Evolutionary conservation across 2,888 invertebrate genomes (phyloP), one percentile per base, ranked within the genome.

Genomic region (Microctonus brassicae): DNA sequence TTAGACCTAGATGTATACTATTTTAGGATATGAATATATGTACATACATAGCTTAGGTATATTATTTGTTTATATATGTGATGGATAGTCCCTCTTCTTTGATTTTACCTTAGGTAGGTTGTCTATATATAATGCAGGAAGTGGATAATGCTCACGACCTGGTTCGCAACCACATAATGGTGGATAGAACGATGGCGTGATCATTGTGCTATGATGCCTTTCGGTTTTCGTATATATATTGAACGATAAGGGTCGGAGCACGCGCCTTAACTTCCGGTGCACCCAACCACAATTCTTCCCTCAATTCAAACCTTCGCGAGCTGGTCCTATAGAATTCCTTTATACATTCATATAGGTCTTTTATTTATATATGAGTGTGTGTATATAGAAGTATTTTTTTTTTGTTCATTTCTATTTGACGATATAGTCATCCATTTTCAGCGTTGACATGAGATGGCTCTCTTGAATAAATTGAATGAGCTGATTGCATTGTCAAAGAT

Each of bases 71-170:
- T n/a, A n/a, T n/a, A n/a, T n/a, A n/a, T n/a, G n/a, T n/a, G n/a
- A 57, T 13, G 20, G 34, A 26, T 22, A 26, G 17, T 66, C 11
- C 42, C 22, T 62, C 42, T 11, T 34, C 13, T 58, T 20, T 58
- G 58, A 58, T n/a, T 58, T 58, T 58, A 60, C 68, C 64, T 20
- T 9, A n/a, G 17, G 47, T 17, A 17, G 47, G 6, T 47, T 47
- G n/a, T 47, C 1, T 20, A 47, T 20, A 47, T 20, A 70, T 73
- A 75, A 73, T 69, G 64, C 64, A 70, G 74, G 73, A 75, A 75
- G 69, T 71, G 33, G 61, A 68, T 73, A 75, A 73, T 71, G 65
- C 69, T 33, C 71, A 63, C 55, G 58, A 58, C 58, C 58, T 58
- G 58, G 33, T 58, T 58, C 10, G 58, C 58, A 29, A 58, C 29